These are phyloP conservation scores for Pipistrellus nathusii DNA, from an alignment of 2,797 vertebrate species.

Conservation along the genomic window DNA sequence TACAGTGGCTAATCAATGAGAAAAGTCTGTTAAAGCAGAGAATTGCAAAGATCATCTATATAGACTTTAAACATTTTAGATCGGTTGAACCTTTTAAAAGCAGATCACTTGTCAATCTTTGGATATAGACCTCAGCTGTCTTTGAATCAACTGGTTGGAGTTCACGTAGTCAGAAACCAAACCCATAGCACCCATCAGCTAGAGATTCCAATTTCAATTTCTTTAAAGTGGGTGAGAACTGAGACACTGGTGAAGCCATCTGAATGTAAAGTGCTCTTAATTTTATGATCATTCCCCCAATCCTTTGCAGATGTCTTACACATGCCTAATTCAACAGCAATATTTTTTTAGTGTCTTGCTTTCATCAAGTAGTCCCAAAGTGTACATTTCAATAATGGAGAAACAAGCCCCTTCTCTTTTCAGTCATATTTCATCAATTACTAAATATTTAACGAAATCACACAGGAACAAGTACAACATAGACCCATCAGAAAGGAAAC, in stretches of 20 bases:
- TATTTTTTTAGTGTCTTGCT: neutral
- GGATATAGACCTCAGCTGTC: neutral
- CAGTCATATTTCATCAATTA: constrained; percentile 12
- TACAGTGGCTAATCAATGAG: neutral
- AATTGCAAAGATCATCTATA: constrained; percentile 3
- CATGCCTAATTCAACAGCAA: constrained; percentile 1
- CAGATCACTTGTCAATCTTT: constrained; percentile 17
- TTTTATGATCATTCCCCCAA: constrained; percentile 27
- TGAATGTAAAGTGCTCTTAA: constrained; percentile 51
- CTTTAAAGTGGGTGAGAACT: constrained; percentile 22
- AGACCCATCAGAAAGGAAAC: neutral
- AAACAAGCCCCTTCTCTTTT: neutral
- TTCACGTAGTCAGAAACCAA: neutral
- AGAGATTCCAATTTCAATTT: constrained; percentile 41
- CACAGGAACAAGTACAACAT: neutral
- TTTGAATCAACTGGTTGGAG: constrained; percentile 24
- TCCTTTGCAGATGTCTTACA: constrained; percentile 15
- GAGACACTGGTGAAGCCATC: constrained; percentile 41
- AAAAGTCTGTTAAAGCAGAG: neutral
- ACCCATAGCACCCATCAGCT: neutral
- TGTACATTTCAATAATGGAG: neutral
- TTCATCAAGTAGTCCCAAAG: constrained; percentile 39
- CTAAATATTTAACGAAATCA: constrained; percentile 61
- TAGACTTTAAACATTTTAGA: neutral
- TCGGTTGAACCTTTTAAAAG: neutral